These are phyloP conservation scores for Ochropleura leucogaster DNA, from an alignment of 2,888 invertebrate genomes.

Conservation along the genomic window DNA sequence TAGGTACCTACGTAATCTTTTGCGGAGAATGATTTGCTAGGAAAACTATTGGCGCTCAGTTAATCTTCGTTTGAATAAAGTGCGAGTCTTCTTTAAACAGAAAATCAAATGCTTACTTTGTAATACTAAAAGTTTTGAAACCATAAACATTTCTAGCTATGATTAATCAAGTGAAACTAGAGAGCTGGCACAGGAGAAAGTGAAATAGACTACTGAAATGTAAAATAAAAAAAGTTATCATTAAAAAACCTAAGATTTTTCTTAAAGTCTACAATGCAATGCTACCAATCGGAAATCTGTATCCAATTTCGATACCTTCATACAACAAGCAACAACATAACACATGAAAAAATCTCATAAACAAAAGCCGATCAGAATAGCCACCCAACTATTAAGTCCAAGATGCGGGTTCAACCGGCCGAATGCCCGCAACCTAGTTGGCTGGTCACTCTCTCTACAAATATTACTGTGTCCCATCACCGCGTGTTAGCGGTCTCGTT, in stretches of 20 bases:
- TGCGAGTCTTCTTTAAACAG: slow-evolving; percentile 7
- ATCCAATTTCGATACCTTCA: background rate
- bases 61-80: slow-evolving; percentile 7
- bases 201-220: background rate
- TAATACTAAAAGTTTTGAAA: background rate
- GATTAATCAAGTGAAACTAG: no score
- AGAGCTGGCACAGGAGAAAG: background rate
- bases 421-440: slow-evolving; percentile 84
- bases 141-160: background rate
- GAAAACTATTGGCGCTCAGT: background rate
- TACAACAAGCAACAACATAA: background rate
- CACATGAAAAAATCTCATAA: background rate
- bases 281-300: background rate
- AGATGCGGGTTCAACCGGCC: slow-evolving; percentile 70
- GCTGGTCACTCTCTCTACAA: slow-evolving; percentile 69
- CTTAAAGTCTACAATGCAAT: background rate
- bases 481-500: slow-evolving; percentile 62
- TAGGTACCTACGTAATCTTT: slow-evolving; percentile 1
- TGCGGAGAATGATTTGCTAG: slow-evolving; percentile 3
- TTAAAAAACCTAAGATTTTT: background rate
- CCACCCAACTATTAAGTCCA: slow-evolving; percentile 73
- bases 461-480: slow-evolving; percentile 63
- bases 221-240: background rate
- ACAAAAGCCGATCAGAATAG: slow-evolving; percentile 52
- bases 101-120: slow-evolving; percentile 6